Conservation (phyloP, 2,797 vertebrate genomes). For the Sphenodon punctatus region DNA sequence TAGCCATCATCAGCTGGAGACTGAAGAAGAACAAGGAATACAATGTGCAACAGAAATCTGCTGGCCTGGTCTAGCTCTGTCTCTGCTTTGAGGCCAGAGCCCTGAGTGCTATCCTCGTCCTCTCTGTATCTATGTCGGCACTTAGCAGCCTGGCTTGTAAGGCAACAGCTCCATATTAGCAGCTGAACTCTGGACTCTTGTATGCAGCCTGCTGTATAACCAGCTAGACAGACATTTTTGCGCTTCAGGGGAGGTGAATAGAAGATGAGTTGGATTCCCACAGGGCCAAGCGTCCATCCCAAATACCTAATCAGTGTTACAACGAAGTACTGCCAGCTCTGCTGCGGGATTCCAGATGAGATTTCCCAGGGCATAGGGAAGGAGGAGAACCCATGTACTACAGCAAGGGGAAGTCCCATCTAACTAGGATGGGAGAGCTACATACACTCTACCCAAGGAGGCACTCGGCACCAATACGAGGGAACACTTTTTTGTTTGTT, state of each 20-base stretch:
- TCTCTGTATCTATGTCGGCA: background rate
- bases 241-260: background rate
- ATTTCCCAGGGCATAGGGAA: background rate
- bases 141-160: background rate
- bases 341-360: background rate
- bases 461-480: background rate
- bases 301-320: background rate
- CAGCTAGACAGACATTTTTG: fast-evolving
- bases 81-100: background rate
- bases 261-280: background rate
- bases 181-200: background rate
- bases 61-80: constrained; percentile 65
- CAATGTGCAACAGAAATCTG: constrained; percentile 83
- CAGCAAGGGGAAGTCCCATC: background rate
- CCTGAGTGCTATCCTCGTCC: background rate
- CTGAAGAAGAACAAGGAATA: constrained; percentile 88
- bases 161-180: background rate
- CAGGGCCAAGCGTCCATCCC: background rate
- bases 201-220: background rate
- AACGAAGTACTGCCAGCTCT: background rate
- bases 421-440: background rate
- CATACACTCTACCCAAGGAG: fast-evolving
- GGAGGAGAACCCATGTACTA: background rate
- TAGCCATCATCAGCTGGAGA: constrained; percentile 86
- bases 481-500: background rate